These are phyloP conservation scores for Ancistrus triradiatus DNA, from an alignment of 2,113 vertebrate species.

Conservation along the genomic window DNA sequence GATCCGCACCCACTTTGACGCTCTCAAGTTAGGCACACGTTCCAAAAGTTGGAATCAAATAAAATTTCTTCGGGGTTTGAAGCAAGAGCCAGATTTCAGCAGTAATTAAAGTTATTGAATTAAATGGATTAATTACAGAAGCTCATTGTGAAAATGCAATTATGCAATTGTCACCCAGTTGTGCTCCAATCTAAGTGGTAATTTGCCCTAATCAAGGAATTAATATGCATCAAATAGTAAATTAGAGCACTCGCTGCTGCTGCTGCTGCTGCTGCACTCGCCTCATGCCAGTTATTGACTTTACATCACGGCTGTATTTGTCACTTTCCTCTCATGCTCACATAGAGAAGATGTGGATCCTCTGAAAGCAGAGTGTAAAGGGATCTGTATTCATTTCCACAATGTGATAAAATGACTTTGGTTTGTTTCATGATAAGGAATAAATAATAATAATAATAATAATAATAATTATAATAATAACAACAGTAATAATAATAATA, in stretches of 20 bases:
- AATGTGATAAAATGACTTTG: no score
- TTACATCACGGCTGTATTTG: slow-evolving; percentile 10
- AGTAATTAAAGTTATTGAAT: slow-evolving; percentile 46
- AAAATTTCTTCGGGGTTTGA: background rate
- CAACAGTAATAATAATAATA: no score
- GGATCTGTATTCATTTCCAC: no score
- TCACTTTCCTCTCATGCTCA: background rate
- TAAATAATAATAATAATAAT: no score
- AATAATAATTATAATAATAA: no score
- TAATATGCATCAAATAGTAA: slow-evolving; percentile 46
- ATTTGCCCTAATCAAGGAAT: slow-evolving; percentile 50
- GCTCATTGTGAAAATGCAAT: slow-evolving; percentile 44
- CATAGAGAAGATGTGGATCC: no score
- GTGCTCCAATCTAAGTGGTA: slow-evolving; percentile 42
- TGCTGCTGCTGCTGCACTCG: background rate
- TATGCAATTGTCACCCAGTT: slow-evolving; percentile 42
- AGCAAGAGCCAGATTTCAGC: slow-evolving; percentile 17
- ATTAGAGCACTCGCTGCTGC: slow-evolving; percentile 13
- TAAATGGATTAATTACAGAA: slow-evolving; percentile 48
- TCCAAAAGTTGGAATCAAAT: no score
- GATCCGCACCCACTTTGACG: no score
- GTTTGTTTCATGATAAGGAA: no score
- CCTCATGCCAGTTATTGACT: slow-evolving; percentile 8
- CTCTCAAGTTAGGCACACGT: no score
- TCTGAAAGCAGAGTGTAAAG: no score